Conservation (phyloP, 2,113 vertebrate species). For the Mohoua ochrocephala region DNA sequence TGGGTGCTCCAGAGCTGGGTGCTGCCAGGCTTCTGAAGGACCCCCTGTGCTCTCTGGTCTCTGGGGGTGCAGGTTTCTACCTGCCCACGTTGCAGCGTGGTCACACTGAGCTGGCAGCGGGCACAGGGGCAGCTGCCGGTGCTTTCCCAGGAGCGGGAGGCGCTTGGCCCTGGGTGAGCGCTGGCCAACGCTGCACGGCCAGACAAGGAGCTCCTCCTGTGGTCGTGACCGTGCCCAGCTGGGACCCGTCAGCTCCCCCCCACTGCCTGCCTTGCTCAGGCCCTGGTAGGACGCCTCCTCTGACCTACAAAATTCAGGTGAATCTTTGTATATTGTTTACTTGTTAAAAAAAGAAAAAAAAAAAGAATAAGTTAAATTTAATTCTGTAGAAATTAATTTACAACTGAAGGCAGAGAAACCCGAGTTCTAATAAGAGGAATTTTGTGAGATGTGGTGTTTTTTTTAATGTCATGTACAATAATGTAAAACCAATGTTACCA, state of each 20-base stretch:
- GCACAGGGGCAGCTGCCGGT: background rate
- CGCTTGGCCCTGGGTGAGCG: background rate
- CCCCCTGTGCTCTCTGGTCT: accelerated
- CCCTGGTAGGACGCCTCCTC: constrained; percentile 21
- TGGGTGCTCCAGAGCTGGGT: background rate
- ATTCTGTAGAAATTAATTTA: constrained; percentile 65
- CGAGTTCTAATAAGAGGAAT: constrained; percentile 50
- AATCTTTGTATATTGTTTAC: constrained; percentile 68
- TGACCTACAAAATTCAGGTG: constrained; percentile 53
- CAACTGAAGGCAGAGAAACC: constrained; percentile 26
- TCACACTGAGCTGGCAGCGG: background rate
- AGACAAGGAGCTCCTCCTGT: background rate
- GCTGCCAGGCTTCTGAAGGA: background rate
- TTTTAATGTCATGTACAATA: constrained; percentile 59
- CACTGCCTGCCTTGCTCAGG: constrained; percentile 38
- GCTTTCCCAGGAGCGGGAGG: background rate
- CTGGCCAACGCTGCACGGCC: accelerated
- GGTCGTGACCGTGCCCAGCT: background rate
- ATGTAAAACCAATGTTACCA: constrained; percentile 61
- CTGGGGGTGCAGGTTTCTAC: background rate
- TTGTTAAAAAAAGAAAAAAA: constrained; percentile 13
- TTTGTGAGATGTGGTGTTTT: constrained; percentile 47
- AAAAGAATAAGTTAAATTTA: constrained; percentile 60
- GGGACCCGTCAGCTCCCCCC: background rate
- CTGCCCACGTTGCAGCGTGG: accelerated